These are phyloP conservation scores for Mythimna ferrago DNA, from an alignment of 2,888 invertebrate species.

Conservation along the genomic window DNA sequence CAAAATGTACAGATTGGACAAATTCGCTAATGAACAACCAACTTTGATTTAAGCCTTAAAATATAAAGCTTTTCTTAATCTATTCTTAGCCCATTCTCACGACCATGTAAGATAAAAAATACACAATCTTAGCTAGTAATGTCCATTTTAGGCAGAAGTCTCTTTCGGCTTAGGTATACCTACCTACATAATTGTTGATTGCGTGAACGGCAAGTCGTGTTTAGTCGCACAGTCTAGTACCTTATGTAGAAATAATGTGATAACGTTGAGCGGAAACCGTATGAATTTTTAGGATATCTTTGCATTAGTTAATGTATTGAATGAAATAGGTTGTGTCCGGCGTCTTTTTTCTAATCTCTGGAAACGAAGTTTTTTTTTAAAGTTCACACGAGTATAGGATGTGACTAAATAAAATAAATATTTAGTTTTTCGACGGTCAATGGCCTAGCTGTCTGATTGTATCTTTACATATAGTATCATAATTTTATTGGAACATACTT, in stretches of 20 bases:
- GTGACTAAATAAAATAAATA: conserved; percentile 22
- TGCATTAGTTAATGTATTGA: conserved; percentile 8
- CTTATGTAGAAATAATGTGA: conserved; percentile 38
- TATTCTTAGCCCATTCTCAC: conserved; percentile 68
- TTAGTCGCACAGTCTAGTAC: conserved; percentile 41
- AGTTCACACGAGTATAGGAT: conserved; percentile 23
- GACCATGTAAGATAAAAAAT: conserved; percentile 62
- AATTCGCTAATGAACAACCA: conserved; percentile 20
- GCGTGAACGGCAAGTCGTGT: conserved; percentile 27
- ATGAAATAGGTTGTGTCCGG: conserved; percentile 19
- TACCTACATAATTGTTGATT: conserved; percentile 64
- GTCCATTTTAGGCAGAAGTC: conserved; percentile 78
- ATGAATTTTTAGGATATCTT: conserved; percentile 36
- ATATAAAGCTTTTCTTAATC: conserved; percentile 25
- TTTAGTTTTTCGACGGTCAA: conserved; percentile 6
- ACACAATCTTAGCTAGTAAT: conserved; percentile 62
- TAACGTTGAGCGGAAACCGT: conserved; percentile 42
- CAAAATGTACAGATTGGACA: background rate
- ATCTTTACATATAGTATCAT: background rate
- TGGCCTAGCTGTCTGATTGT: background rate
- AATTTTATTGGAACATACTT: background rate
- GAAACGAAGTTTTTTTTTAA: conserved; percentile 5
- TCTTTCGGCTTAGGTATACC: conserved; percentile 54
- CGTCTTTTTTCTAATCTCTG: conserved; percentile 17
- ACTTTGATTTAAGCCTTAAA: conserved; percentile 40